Percentiles rank a stretch among this genome's conserved stretches.
phyloP scores from a whole-genome alignment of 2,113 vertebrate species.

The Rallus limicola region DNA sequence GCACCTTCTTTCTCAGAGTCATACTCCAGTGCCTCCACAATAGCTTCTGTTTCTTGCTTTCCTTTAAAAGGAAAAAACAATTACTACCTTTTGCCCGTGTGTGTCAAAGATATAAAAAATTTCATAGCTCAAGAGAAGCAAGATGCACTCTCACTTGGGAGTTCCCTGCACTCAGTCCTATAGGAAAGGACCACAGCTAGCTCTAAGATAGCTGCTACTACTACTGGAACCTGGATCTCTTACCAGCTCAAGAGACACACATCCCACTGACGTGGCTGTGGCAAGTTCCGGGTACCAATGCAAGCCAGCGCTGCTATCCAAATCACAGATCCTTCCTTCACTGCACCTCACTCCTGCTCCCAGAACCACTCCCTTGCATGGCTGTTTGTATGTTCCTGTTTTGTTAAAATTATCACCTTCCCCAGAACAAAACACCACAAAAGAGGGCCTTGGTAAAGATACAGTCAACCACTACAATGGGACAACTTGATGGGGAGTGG shows the following conservation, averaged over 20 bases:
- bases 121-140: neutral
- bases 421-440: neutral
- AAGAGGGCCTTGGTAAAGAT: neutral
- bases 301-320: neutral
- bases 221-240: neutral
- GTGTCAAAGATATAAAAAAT: neutral
- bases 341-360: neutral
- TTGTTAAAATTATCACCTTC: neutral
- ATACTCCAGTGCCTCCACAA: neutral
- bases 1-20: neutral
- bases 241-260: neutral
- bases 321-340: neutral
- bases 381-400: neutral
- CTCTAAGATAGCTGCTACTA: neutral
- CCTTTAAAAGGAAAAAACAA: neutral
- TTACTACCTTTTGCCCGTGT: neutral
- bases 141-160: neutral
- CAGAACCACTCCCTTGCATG: accelerated
- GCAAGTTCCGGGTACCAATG: neutral
- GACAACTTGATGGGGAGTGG: accelerated
- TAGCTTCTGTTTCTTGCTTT: neutral
- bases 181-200: neutral
- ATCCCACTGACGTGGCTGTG: neutral
- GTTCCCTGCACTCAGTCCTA: neutral
- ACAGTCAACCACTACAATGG: neutral